These are phyloP conservation scores for Magallana gigas DNA, from an alignment of 1,140 invertebrate species.

Conservation along the genomic window DNA sequence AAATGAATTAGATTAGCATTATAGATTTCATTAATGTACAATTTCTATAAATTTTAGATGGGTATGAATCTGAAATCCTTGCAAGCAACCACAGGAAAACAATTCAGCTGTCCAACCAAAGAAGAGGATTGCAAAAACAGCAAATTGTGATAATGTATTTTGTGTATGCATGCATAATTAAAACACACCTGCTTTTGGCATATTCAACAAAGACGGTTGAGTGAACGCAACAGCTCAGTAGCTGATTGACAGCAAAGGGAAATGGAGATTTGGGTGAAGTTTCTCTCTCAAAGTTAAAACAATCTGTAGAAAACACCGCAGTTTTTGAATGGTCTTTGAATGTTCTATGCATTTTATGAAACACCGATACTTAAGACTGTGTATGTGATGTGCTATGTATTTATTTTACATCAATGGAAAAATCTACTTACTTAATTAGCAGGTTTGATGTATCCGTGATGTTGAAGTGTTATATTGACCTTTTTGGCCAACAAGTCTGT, in stretches of 20 bases:
- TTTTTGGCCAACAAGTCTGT: slow-evolving; percentile 22
- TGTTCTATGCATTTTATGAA: neutral
- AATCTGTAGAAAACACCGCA: too few relatives aligned
- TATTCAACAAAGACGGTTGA: too few relatives aligned
- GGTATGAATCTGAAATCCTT: slow-evolving; percentile 28
- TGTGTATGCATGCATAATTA: too few relatives aligned
- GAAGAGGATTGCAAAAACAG: slow-evolving; percentile 8
- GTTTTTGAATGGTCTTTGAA: neutral
- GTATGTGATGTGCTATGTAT: neutral
- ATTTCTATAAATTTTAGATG: slow-evolving; percentile 2
- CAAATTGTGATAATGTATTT: neutral
- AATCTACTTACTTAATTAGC: neutral
- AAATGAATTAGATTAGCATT: too few relatives aligned
- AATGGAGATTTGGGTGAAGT: too few relatives aligned
- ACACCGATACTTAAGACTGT: neutral
- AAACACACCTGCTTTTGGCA: neutral
- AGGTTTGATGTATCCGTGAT: neutral
- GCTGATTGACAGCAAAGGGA: too few relatives aligned
- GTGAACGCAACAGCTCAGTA: too few relatives aligned
- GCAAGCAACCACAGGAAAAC: neutral
- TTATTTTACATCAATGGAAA: neutral
- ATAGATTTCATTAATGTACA: neutral
- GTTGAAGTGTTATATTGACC: neutral
- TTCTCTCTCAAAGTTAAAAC: too few relatives aligned
- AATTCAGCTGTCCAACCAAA: slow-evolving; percentile 3